phyloP scores from a whole-genome alignment of 2,797 vertebrate genomes.

The Amazona ochrocephala region DNA sequence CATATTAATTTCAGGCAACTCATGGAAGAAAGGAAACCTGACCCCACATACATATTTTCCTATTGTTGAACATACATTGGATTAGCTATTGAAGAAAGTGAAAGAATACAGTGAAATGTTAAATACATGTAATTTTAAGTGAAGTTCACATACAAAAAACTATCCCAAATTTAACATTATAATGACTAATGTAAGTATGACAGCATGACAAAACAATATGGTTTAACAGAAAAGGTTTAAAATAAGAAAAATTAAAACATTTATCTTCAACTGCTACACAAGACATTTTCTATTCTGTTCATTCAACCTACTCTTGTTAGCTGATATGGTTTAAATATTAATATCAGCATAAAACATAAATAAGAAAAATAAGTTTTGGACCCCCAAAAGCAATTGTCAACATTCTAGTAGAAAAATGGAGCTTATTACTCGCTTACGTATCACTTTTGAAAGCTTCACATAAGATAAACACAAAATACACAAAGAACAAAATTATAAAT shows the following conservation, averaged over 20 bases:
- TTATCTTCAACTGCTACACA: conserved; percentile 34
- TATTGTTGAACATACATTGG: not conserved
- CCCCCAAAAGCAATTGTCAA: conserved; percentile 39
- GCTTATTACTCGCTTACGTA: not conserved
- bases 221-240: conserved; percentile 40
- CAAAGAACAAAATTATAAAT: not conserved
- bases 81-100: conserved; percentile 1
- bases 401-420: conserved; percentile 8
- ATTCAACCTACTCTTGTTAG: not conserved
- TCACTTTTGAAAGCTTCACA: not conserved
- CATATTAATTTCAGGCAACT: not conserved
- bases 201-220: not conserved
- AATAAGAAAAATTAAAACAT: conserved; percentile 33
- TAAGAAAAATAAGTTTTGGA: conserved; percentile 65
- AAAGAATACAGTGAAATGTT: not conserved
- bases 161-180: not conserved
- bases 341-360: conserved; percentile 66
- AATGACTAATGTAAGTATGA: not conserved
- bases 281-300: conserved; percentile 27
- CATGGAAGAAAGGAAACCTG: not conserved
- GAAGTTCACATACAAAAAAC: not conserved
- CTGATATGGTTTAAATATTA: conserved; percentile 69
- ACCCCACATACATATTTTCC: not conserved
- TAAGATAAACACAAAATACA: not conserved
- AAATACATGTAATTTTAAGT: not conserved